Conservation (phyloP, 1,140 invertebrate genomes). For the Drosophila sproati region DNA sequence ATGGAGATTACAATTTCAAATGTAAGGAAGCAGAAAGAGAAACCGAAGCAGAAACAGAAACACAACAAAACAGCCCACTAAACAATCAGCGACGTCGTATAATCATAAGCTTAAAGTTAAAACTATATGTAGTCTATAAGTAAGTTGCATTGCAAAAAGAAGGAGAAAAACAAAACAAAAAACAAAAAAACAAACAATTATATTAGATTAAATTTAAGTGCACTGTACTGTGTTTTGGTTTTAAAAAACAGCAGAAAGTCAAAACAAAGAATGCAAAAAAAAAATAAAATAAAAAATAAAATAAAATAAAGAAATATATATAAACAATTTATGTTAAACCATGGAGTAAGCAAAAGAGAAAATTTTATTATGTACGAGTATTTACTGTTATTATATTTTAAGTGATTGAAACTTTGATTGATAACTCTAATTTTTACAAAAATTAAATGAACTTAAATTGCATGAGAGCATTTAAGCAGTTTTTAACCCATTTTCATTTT, state of each 20-base stretch:
- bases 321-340: slow-evolving; percentile 39
- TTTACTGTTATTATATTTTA: slow-evolving; percentile 83
- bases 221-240: slow-evolving; percentile 83
- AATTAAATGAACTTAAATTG: slow-evolving; percentile 53
- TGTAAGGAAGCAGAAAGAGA: slow-evolving; percentile 37
- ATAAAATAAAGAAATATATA: not conserved
- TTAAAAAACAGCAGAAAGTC: slow-evolving; percentile 72
- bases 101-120: slow-evolving; percentile 77
- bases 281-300: slow-evolving; percentile 17
- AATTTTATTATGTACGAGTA: slow-evolving; percentile 75
- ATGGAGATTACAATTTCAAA: slow-evolving; percentile 57
- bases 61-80: slow-evolving; percentile 63
- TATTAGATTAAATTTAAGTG: slow-evolving; percentile 69
- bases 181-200: slow-evolving; percentile 18
- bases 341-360: slow-evolving; percentile 63
- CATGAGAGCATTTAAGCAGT: slow-evolving; percentile 54
- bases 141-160: slow-evolving; percentile 66
- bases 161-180: slow-evolving; percentile 9
- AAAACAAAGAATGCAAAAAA: slow-evolving; percentile 48
- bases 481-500: slow-evolving; percentile 73
- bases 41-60: slow-evolving; percentile 16
- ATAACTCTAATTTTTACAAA: slow-evolving; percentile 63
- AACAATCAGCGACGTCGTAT: slow-evolving; percentile 80
- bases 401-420: slow-evolving; percentile 63
- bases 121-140: slow-evolving; percentile 64